Evolutionary conservation across 1,140 invertebrate genomes (phyloP), one percentile per base, ranked within the genome.

Genomic region (Amphibalanus amphitrite): DNA sequence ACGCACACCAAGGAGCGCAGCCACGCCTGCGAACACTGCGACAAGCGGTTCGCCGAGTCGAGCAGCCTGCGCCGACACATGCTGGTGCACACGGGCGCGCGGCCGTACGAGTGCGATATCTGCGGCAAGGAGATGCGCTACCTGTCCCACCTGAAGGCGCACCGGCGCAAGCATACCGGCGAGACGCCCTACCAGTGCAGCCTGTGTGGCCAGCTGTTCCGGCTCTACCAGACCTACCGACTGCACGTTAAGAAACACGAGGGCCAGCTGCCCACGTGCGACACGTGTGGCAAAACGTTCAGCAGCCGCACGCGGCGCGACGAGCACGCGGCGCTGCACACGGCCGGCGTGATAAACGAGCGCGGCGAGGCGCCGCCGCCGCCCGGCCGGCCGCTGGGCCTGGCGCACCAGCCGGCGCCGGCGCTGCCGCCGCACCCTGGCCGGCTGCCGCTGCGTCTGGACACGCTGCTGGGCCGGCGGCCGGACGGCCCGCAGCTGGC

Each of bases 21-120:
- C 10, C 73, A 73, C 64, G 69, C 72, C 10, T 77, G 76, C 72
- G 69, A 72, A 68, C 40, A 73, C 20, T 77, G 76, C 69, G 71
- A 72, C 65, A 75, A 75, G 30, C 73, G 74, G 29, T 77, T 77
- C 74, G 73, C 74, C 28, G 76, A 77, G 69, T 75, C 74, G 28
- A 74, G 76, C 29, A 76, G 76, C 59, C 74, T 76, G 69, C 75
- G 74, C 69, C 73, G 76, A 4, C 77, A 78, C 70, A 75, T 77
- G 73, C 68, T 74, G 8, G 72, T 75, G 26, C 77, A 78, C 71
- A 75, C 76, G 15, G 77, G 77, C 17, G 76, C 74, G 69, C 73
- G 75, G 69, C 75, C 75, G 0, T 77, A 76, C 74, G 73, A 69
- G 29, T 79, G 78, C 70, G 73, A 73, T 40, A 69, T 75, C 10